Conservation (phyloP, 2,113 vertebrate species). For the Tichodroma muraria region DNA sequence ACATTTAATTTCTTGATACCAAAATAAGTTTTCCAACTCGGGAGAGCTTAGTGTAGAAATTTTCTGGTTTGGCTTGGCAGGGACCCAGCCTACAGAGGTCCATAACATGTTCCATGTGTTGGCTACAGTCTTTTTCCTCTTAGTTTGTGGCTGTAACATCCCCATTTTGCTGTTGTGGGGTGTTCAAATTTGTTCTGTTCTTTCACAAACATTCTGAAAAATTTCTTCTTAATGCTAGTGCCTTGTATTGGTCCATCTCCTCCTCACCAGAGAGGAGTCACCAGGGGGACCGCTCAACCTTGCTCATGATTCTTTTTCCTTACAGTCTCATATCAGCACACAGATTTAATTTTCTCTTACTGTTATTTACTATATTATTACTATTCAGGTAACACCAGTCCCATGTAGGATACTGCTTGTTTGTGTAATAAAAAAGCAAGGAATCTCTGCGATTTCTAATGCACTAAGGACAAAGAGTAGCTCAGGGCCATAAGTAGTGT, state of each 20-base stretch:
- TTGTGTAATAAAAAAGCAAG: neutral
- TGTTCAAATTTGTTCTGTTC: neutral
- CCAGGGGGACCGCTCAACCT: neutral
- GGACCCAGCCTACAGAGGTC: neutral
- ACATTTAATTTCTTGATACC: neutral
- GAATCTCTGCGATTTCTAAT: neutral
- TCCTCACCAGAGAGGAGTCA: neutral
- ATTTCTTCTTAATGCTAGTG: neutral
- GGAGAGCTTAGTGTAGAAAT: neutral
- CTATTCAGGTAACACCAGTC: neutral
- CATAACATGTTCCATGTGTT: neutral
- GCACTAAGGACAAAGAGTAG: neutral
- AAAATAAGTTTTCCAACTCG: neutral
- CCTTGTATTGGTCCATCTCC: neutral
- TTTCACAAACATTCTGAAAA: neutral
- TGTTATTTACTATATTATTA: neutral
- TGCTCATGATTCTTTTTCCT: neutral
- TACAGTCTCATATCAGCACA: neutral
- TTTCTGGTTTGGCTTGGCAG: neutral
- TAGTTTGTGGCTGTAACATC: neutral
- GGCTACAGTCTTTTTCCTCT: neutral
- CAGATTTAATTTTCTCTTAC: neutral
- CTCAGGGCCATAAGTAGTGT: fast-evolving
- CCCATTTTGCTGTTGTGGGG: neutral
- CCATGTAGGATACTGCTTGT: neutral